These are phyloP conservation scores for Cerastoderma edule DNA, from an alignment of 2,888 invertebrate species.

Conservation along the genomic window DNA sequence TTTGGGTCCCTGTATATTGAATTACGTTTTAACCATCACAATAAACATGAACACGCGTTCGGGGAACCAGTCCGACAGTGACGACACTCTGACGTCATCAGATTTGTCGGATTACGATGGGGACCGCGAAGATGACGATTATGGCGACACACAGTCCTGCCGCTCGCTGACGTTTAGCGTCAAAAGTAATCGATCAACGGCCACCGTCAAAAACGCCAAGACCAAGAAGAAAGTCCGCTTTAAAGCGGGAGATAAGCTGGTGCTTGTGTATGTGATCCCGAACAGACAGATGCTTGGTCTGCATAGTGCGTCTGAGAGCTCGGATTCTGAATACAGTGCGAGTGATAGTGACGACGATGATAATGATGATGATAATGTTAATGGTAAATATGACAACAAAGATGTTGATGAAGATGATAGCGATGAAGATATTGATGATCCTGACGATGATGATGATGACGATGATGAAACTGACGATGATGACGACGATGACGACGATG, in stretches of 20 bases:
- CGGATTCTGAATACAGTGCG: conserved; percentile 42
- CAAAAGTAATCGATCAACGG: conserved; percentile 37
- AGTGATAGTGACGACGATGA: conserved; percentile 46
- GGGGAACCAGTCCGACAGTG: conserved; percentile 42
- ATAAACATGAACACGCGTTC: neutral
- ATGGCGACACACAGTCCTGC: conserved; percentile 33
- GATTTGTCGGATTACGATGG: conserved; percentile 27
- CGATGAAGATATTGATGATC: conserved; percentile 34
- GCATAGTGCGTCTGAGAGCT: conserved; percentile 56
- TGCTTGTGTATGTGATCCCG: conserved; percentile 54
- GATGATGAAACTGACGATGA: conserved; percentile 12
- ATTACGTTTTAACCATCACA: neutral
- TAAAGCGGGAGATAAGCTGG: conserved; percentile 58
- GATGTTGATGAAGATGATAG: conserved; percentile 36
- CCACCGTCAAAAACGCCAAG: conserved; percentile 48
- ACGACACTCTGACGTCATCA: conserved; percentile 44
- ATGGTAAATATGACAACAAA: conserved; percentile 33
- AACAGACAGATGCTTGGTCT: conserved; percentile 59
- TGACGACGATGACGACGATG: conserved; percentile 14
- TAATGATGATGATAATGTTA: conserved; percentile 34
- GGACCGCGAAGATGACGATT: conserved; percentile 30
- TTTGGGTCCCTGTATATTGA: neutral
- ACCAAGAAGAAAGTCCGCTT: conserved; percentile 52
- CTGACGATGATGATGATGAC: conserved; percentile 24
- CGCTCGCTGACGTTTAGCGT: conserved; percentile 47